Base-by-base conservation (phyloP, 2,888 invertebrate genomes). In the Caenorhabditis macrosperma region DNA sequence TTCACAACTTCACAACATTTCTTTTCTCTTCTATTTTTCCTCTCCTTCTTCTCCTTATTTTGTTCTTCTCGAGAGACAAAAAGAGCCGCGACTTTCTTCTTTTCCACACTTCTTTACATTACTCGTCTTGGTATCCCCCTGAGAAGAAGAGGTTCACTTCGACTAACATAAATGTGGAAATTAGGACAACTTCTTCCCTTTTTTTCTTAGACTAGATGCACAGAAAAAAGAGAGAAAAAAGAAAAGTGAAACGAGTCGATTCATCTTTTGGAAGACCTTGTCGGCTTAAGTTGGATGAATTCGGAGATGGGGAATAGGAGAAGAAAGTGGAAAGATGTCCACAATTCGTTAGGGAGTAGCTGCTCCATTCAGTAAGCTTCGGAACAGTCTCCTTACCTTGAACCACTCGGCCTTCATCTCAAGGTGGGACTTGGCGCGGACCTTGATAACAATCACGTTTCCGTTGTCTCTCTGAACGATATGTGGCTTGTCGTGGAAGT, bases 401-500 rank as follows among this genome's bases (percentile, higher is more conserved):
- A 86, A 89, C 90, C 90, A 90, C 54, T 89, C 88, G 22, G 87
- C 86, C 63, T 86, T 90, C 86, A 88, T 86, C 60, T 90, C 91
- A 20, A 87, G 79, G 64, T 89, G 89, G 7, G 89, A 89, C 82
- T 91, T 90, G 66, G 87, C 90, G 41, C 90, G 86, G 48, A 88
- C 89, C 80, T 90, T 90, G 78, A 90, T 90, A 48, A 83, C 85
- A 78, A 90, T 87, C 30, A 89, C 81, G 76, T 89, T 89, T 68
- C 90, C 90, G 38, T 87, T 87, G 71, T 90, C 90, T 60, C 88
- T 82, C 69, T 91, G 90, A 38, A 90, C 89, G 81, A 90, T 90
- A 83, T 90, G 89, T 41, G 90, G 90, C 82, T 90, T 90, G 76
- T 91, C 90, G 74, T 89, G 88, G 85, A 90, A 90, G 54, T 90